Evolutionary conservation across 2,113 vertebrate species (phyloP), one percentile per base, ranked within the genome.

Genomic region (Genyomyrus donnyi): DNA sequence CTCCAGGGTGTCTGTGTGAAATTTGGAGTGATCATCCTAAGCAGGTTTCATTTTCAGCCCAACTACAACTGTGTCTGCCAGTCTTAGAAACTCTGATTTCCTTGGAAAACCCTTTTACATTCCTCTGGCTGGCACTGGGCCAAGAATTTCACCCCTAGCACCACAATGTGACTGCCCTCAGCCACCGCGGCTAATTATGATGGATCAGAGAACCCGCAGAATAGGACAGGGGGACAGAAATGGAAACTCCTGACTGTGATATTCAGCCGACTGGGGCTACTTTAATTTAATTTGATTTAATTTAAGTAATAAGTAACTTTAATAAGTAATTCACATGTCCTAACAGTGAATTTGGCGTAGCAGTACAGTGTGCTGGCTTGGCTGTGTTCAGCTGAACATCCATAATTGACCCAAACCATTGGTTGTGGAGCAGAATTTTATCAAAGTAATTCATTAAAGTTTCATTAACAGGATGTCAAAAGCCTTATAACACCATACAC

Each of bases 281-380:
- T 80, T 80, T 80, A 80, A 80, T 80, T 80, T 42, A 42, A 42
- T 80, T 80, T 80, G 74, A 80, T 19, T 42, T 80, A 80, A 80
- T 80, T 80, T 80, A 19, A 42, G 74, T 80, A 19, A 80, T 80
- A 80, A 80, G 35, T 80, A 35, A 42, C 74, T 42, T 80, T 19
- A 80, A 80, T 80, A 80, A 80, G 74, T 80, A 80, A 80, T 80
- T 80, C 74, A 17, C 35, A 39, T 80, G 74, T 80, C 74, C 35
- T 42, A 42, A 42, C 74, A 80, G 5, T 80, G 74, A 42, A 42
- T 42, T 42, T 80, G 35, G 35, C 6, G 15, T 80, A 42, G 35
- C 17, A 80, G 35, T 80, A 80, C 74, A 80, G 35, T 80, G 13
- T 80, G 74, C 35, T 42, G 35, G 74, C 17, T 19, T 42, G 74